Evolutionary conservation across 2,113 vertebrate genomes (phyloP).

Genomic region (Bufo gargarizans): DNA sequence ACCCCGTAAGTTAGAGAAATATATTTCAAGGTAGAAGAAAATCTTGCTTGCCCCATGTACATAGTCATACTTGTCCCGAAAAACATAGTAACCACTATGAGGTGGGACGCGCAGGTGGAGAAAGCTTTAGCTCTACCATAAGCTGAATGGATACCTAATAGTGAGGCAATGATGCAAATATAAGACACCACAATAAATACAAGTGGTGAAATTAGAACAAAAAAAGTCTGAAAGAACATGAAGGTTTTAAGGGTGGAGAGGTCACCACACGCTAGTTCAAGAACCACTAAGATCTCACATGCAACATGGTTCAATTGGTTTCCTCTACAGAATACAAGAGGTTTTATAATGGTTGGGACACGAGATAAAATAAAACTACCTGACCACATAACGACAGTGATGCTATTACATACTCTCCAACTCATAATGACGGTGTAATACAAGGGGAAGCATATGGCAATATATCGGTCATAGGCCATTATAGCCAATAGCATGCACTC

Average conservation of each 20-base stretch:
- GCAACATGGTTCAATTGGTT: conserved; percentile 51
- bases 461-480: too few relatives aligned
- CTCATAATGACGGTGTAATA: neutral
- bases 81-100: too few relatives aligned
- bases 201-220: conserved; percentile 24
- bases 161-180: neutral
- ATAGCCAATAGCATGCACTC: neutral
- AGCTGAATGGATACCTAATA: neutral
- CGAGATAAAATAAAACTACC: neutral
- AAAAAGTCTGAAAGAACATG: fast-evolving
- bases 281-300: conserved; percentile 15
- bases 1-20: too few relatives aligned
- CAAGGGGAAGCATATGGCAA: too few relatives aligned
- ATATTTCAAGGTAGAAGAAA: too few relatives aligned
- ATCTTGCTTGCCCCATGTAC: too few relatives aligned
- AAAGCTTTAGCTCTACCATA: neutral
- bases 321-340: conserved; percentile 28
- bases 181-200: neutral
- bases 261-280: conserved; percentile 45
- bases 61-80: too few relatives aligned
- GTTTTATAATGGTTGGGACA: neutral
- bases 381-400: neutral
- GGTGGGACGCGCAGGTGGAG: too few relatives aligned
- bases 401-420: neutral
- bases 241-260: neutral